Evolutionary conservation across 2,113 vertebrate genomes (phyloP).

Genomic region (Suricata suricatta): DNA sequence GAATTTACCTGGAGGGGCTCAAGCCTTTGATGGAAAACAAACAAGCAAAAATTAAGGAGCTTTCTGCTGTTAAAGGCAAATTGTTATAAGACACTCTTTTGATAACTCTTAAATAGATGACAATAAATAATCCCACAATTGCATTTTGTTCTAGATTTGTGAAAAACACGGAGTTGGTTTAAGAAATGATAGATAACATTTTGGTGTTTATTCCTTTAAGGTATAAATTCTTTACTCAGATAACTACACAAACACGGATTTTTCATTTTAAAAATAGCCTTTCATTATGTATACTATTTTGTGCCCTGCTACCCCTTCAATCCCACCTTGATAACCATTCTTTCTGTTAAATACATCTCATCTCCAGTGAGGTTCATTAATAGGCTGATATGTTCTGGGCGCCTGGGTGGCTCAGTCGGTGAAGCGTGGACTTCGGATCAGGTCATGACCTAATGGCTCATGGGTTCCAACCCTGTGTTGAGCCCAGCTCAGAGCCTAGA

Average conservation of each 20-base stretch:
- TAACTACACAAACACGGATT: background rate
- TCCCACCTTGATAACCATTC: background rate
- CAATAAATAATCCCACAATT: constrained; percentile 30
- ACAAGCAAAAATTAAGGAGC: constrained; percentile 33
- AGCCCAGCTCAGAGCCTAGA: too few species aligned
- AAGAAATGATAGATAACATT: background rate
- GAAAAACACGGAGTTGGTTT: background rate
- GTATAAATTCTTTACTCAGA: background rate
- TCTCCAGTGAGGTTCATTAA: background rate
- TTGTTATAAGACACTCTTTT: constrained; percentile 2
- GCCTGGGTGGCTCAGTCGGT: too few species aligned
- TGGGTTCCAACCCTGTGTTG: too few species aligned
- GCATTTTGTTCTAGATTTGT: background rate
- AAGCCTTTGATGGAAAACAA: constrained; percentile 58
- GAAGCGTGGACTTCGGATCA: too few species aligned
- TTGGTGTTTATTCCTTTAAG: background rate
- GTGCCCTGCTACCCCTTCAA: background rate
- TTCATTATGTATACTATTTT: background rate
- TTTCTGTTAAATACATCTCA: background rate
- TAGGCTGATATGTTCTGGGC: background rate
- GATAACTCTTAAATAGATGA: constrained; percentile 36
- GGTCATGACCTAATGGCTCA: too few species aligned
- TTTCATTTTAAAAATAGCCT: background rate
- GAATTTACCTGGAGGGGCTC: constrained; percentile 52
- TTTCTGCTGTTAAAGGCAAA: constrained; percentile 31